These are phyloP conservation scores for Corythornis madagascariensis DNA, from an alignment of 2,113 vertebrate genomes.

Conservation along the genomic window DNA sequence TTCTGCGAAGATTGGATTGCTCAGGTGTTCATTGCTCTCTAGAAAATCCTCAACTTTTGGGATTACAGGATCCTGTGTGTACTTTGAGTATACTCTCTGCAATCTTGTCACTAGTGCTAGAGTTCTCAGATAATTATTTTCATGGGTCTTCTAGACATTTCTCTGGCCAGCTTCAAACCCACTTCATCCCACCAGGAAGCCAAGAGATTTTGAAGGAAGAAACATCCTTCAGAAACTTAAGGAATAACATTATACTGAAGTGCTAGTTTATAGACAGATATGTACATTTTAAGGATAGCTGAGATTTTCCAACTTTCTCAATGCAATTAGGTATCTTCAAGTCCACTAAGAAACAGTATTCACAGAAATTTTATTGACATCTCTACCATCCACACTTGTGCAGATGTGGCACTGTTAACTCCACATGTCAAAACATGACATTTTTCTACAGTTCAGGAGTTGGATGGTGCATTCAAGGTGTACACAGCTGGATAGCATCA, in stretches of 20 bases:
- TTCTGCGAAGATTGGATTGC: too few relatives aligned
- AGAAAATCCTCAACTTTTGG: too few relatives aligned
- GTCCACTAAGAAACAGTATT: background rate
- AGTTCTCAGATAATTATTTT: background rate
- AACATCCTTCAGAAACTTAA: background rate
- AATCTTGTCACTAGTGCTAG: background rate
- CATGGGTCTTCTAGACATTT: background rate
- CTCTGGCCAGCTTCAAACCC: background rate
- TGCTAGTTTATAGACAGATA: background rate
- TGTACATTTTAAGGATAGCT: too few relatives aligned
- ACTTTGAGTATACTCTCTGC: background rate
- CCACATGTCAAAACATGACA: background rate
- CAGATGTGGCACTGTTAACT: background rate
- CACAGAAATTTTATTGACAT: background rate
- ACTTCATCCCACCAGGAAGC: background rate
- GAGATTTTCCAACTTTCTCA: background rate
- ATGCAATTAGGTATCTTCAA: background rate
- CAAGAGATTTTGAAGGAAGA: background rate
- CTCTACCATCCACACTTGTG: background rate
- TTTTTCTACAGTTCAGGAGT: background rate
- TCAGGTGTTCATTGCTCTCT: too few relatives aligned
- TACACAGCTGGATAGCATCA: background rate
- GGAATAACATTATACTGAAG: background rate
- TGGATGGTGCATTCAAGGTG: background rate
- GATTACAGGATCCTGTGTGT: background rate